Evolutionary conservation across 1,140 invertebrate genomes (phyloP).

Genomic region (Augochlora pura): DNA sequence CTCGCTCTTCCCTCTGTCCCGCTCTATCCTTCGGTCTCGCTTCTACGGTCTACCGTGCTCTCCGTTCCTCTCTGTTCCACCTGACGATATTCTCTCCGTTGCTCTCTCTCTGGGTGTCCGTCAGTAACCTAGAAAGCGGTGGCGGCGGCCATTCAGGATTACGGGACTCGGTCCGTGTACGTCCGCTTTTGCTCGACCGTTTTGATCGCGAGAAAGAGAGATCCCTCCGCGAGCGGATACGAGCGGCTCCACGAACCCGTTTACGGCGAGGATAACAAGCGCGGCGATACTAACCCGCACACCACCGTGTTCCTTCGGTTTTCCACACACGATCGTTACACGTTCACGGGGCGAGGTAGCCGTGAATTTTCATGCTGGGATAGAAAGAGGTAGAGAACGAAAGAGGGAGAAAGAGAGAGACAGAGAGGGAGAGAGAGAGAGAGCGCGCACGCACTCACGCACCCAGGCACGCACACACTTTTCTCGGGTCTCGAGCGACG

Average conservation of each 20-base stretch:
- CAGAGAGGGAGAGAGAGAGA: not conserved
- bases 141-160: constrained; percentile 74
- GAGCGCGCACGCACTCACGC: constrained; percentile 18
- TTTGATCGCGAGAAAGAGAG: constrained; percentile 17
- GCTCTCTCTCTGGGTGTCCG: constrained; percentile 58
- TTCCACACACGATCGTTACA: not conserved
- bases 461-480: constrained; percentile 33
- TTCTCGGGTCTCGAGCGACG: not conserved
- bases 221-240: not conserved
- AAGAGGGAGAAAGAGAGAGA: too few species aligned
- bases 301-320: too few species aligned
- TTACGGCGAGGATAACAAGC: not conserved
- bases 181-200: constrained; percentile 57
- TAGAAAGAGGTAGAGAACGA: too few species aligned
- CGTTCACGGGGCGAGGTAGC: constrained; percentile 3
- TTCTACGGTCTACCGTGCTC: not conserved
- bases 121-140: constrained; percentile 76
- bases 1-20: constrained; percentile 5
- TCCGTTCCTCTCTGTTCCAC: constrained; percentile 28
- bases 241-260: not conserved
- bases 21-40: constrained; percentile 19
- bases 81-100: constrained; percentile 28
- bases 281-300: too few species aligned
- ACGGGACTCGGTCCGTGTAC: constrained; percentile 69
- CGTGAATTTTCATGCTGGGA: constrained; percentile 26